Evolutionary conservation across 2,888 invertebrate genomes (phyloP).

Genomic region (Galerucella pusilla): DNA sequence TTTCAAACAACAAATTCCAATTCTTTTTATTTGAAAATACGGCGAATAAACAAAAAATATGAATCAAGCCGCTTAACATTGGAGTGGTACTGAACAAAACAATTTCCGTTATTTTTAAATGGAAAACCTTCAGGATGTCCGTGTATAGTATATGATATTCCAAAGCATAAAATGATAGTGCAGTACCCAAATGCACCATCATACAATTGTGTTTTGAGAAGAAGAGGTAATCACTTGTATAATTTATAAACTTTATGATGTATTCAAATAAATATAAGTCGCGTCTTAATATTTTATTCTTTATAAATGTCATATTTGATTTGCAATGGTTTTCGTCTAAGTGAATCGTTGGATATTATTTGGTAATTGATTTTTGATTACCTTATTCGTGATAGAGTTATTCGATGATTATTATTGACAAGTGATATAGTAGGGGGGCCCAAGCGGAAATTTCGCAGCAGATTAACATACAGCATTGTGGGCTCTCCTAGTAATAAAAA

Average conservation of each 20-base stretch:
- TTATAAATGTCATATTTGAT: background rate
- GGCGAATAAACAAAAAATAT: background rate
- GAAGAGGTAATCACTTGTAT: background rate
- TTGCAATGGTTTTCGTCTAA: background rate
- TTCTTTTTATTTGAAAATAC: background rate
- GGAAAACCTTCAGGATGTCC: background rate
- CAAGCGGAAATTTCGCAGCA: too few relatives aligned
- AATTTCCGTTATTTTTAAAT: background rate
- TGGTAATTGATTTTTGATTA: background rate
- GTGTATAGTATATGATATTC: background rate
- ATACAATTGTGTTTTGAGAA: background rate
- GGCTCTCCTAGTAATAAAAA: too few relatives aligned
- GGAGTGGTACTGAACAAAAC: background rate
- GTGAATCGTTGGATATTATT: background rate
- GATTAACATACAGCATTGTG: too few relatives aligned
- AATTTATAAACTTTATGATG: background rate
- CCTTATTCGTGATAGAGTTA: too few relatives aligned
- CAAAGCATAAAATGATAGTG: background rate
- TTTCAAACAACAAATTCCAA: background rate
- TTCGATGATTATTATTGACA: too few relatives aligned
- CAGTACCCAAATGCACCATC: background rate
- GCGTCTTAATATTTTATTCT: background rate
- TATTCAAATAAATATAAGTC: background rate
- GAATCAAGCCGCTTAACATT: background rate
- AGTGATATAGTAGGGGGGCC: too few relatives aligned